Evolutionary conservation across 1,140 invertebrate species (phyloP), one percentile per base, ranked within the genome.

Genomic region (Anastrepha ludens): DNA sequence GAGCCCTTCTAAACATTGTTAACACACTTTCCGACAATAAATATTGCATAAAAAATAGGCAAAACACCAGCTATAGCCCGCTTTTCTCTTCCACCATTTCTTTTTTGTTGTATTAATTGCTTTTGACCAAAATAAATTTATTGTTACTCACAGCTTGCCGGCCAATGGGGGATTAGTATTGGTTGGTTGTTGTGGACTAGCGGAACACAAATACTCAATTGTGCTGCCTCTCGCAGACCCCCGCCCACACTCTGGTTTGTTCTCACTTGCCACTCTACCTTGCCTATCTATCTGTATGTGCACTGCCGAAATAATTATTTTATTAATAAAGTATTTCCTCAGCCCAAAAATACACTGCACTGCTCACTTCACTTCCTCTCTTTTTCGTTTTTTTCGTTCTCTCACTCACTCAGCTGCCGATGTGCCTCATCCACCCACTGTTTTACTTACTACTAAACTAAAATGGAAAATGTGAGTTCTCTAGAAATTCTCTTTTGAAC

Each of bases 271-370:
- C 20, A 8, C 8, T 9, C 29, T 3, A 58, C 55, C 7, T 58
- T 58, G 39, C 29, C n/a, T 9, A n/a, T 9, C 9, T 29, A 29
- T 29, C 29, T 29, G 29, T 29, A 29, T 41, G 64, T 20, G 13
- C 15, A 74, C 11, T 41, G 1, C 2, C 47, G 8, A 9, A 13
- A 39, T 67, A 39, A 47, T 74, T 74, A 74, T 74, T 74, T 74
- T 74, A 74, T 47, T 74, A 74, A 74, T 74, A 47, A 74, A 74
- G 47, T 74, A 74, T 74, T 74, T 15, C 44, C 70, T 15, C 15
- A 74, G 70, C n/a, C 6, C 6, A 44, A 74, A 47, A 74, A n/a
- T 74, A 29, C 29, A 15, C 39, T 41, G 65, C 65, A 2, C 13
- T 58, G 39, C 39, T 39, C 20, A 20, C 65, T 62, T 58, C 13